Conservation (phyloP, 2,797 vertebrate species). For the Uromys caudimaculatus region DNA sequence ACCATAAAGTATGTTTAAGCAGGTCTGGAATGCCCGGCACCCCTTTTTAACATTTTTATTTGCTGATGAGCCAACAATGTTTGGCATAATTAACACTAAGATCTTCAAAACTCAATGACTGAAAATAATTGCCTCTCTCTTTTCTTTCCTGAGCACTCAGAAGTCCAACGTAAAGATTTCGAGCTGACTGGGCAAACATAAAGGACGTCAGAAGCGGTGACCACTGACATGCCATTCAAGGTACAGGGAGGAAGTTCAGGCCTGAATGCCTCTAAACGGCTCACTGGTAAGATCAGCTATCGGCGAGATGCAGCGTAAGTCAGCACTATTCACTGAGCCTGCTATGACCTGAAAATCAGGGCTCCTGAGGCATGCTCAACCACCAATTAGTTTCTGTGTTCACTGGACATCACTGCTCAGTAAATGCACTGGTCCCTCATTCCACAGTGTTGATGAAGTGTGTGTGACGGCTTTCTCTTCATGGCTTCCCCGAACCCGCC, state of each 20-base stretch:
- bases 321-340: constrained; percentile 93
- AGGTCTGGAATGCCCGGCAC: constrained; percentile 72
- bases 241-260: constrained; percentile 91
- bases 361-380: constrained; percentile 92
- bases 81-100: constrained; percentile 94
- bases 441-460: constrained; percentile 92
- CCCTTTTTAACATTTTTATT: constrained; percentile 87
- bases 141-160: constrained; percentile 91
- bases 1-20: constrained; percentile 75
- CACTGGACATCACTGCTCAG: constrained; percentile 90
- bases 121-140: constrained; percentile 95
- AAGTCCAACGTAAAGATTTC: constrained; percentile 93
- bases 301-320: constrained; percentile 91
- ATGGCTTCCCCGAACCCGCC: constrained; percentile 89
- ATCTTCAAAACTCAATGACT: constrained; percentile 92
- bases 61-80: constrained; percentile 91
- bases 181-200: constrained; percentile 96
- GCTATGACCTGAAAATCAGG: constrained; percentile 94
- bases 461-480: constrained; percentile 91
- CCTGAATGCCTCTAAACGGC: constrained; percentile 91
- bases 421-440: constrained; percentile 90
- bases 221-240: constrained; percentile 93
- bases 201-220: constrained; percentile 94
- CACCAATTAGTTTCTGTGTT: constrained; percentile 92
- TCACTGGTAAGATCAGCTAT: constrained; percentile 94